Conservation (phyloP, 92 coral and sea anemone genomes). For the Epizoanthus rinbou region DNA sequence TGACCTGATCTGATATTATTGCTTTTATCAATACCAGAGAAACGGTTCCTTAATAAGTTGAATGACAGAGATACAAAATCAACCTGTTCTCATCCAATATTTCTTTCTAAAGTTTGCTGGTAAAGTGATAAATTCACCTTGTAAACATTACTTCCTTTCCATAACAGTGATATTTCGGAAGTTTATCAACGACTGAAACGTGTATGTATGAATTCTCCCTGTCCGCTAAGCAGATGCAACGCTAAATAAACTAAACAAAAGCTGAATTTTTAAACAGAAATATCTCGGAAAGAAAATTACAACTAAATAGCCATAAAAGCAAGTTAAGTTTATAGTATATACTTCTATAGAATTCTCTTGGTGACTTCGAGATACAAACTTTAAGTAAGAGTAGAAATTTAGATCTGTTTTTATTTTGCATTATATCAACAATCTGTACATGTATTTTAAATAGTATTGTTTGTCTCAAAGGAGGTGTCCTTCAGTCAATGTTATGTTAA, state of each 20-base stretch:
- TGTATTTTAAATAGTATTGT: constrained; percentile 39
- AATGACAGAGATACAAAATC: background rate
- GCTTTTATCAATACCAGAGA: background rate
- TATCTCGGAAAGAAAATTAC: background rate
- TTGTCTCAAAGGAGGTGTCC: constrained; percentile 30
- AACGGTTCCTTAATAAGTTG: background rate
- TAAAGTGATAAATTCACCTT: constrained; percentile 9
- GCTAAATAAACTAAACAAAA: background rate
- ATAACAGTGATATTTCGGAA: constrained; percentile 28
- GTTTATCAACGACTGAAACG: background rate
- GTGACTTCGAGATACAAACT: constrained; percentile 15
- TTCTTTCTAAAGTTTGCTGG: background rate
- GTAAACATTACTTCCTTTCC: constrained; percentile 27
- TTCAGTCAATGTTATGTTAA: constrained; percentile 35
- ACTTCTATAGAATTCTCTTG: background rate
- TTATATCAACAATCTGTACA: constrained; percentile 38
- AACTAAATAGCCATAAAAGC: no score
- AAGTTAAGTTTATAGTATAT: background rate
- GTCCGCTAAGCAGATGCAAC: background rate
- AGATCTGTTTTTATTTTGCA: background rate
- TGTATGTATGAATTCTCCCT: constrained; percentile 3
- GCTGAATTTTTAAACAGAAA: background rate
- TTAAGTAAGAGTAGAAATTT: background rate
- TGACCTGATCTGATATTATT: background rate
- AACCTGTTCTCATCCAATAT: background rate